Base-by-base conservation (phyloP, 2,113 vertebrate species). In the Microcebus griseorufus region DNA sequence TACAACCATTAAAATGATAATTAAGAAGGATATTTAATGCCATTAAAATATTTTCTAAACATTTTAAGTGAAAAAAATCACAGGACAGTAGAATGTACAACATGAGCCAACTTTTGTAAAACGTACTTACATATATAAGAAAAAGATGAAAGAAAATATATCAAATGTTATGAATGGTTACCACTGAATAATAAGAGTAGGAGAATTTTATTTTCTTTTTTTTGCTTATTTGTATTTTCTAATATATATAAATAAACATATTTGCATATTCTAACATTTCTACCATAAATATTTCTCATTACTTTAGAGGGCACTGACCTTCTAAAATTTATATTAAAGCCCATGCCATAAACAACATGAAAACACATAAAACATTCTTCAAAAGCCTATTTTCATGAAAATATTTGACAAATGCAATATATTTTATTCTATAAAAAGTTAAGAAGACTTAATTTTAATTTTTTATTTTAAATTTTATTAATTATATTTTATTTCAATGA, bases 21-120 rank as follows among this genome's bases (percentile, higher is more conserved):
- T 76, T 32, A 96, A 73, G 73, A 95, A 92, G 79, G 88, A 69
- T 89, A 89, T 94, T 91, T 95, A 72, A 88, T 64, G 11, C 37
- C 29, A 81, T 78, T 80, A 84, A 93, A 93, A 93, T 84, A 45
- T 65, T 80, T 93, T 78, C 20, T 90, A 92, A 90, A 70, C 5
- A 89, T 73, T 67, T 45, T 82, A 88, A 87, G 25, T 81, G 22
- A 83, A 81, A 69, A 91, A 39, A 25, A 55, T 55, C 17, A 48
- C 4, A 83, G 37, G 55, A 34, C 45, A 48, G 11, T 18, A 87
- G 39, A 80, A 79, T 32, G 42, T 80, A 37, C 2, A 32, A 70
- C 29, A n/a, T 53, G 34, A 85, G 37, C 55, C 0, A 72, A 78
- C 18, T 90, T 93, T 89, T 92, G 16, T 76, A 85, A 94, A 79